A percentile compares a stretch with the other conserved stretches of the same genome.
Conservation (phyloP, 2,113 vertebrate genomes). For the Irena cyanogastra region DNA sequence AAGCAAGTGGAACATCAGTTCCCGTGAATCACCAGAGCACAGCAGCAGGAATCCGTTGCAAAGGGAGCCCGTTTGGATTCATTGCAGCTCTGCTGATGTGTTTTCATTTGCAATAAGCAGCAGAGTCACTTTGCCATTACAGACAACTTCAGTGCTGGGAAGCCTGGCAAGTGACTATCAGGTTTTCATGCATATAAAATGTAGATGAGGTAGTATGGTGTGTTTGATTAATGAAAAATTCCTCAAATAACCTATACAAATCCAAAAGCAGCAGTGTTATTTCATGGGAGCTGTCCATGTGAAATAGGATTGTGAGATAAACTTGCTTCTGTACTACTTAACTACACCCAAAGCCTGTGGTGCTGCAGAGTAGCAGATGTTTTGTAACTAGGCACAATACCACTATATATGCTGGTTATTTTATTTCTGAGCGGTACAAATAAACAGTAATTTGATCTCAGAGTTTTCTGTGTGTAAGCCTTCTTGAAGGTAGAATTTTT, state of each 20-base stretch:
- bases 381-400: not conserved
- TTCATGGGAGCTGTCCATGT: not conserved
- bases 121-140: not conserved
- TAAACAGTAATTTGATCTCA: not conserved
- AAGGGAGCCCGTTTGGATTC: constrained; percentile 11
- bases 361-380: not conserved
- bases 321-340: not conserved
- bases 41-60: constrained; percentile 24
- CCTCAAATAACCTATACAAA: not conserved
- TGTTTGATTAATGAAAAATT: not conserved
- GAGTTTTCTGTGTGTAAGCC: not conserved
- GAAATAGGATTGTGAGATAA: not conserved
- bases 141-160: not conserved
- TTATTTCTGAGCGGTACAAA: not conserved
- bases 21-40: not conserved
- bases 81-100: constrained; percentile 18
- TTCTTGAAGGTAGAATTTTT: constrained; percentile 5
- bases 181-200: not conserved
- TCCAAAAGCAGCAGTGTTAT: not conserved
- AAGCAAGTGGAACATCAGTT: not conserved
- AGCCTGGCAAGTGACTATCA: not conserved
- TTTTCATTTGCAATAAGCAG: constrained; percentile 27
- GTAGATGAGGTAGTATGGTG: not conserved
- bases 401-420: not conserved
- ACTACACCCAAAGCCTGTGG: not conserved